Percentiles rank a stretch among this genome's conserved stretches.
phyloP scores from a whole-genome alignment of 2,113 vertebrate species.

The Merops nubicus region DNA sequence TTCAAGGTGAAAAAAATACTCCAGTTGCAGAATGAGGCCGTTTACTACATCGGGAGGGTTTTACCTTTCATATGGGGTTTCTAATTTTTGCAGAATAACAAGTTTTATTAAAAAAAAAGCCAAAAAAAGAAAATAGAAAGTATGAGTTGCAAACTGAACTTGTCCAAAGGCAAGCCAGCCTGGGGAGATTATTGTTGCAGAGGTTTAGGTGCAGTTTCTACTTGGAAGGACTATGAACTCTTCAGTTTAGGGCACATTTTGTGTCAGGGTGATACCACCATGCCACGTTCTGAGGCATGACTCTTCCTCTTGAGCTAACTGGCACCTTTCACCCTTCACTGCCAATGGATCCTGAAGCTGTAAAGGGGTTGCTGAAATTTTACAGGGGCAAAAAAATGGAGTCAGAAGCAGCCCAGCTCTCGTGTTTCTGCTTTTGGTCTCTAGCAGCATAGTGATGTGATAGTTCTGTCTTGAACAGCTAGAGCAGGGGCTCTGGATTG shows the following conservation, averaged over 20 bases:
- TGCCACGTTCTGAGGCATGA: background rate
- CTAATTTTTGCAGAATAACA: constrained; percentile 8
- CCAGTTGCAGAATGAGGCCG: background rate
- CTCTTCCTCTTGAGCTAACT: background rate
- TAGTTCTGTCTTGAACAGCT: background rate
- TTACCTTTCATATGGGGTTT: background rate
- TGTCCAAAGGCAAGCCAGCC: background rate
- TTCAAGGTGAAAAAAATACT: background rate
- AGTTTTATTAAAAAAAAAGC: background rate
- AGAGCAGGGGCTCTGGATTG: background rate
- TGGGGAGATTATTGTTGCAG: background rate
- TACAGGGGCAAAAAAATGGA: background rate
- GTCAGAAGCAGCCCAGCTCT: background rate
- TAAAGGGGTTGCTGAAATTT: background rate
- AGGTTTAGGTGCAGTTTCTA: background rate
- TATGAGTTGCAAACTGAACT: background rate
- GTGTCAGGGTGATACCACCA: background rate
- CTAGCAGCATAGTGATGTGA: background rate
- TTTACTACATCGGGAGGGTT: background rate
- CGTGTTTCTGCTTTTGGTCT: background rate
- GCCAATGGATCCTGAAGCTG: background rate
- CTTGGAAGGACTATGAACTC: background rate
- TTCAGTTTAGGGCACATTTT: fast-evolving
- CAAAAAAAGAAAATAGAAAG: background rate
- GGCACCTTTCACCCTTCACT: background rate